Conservation (phyloP, 2,888 invertebrate genomes). For the Prionchulus punctatus region DNA sequence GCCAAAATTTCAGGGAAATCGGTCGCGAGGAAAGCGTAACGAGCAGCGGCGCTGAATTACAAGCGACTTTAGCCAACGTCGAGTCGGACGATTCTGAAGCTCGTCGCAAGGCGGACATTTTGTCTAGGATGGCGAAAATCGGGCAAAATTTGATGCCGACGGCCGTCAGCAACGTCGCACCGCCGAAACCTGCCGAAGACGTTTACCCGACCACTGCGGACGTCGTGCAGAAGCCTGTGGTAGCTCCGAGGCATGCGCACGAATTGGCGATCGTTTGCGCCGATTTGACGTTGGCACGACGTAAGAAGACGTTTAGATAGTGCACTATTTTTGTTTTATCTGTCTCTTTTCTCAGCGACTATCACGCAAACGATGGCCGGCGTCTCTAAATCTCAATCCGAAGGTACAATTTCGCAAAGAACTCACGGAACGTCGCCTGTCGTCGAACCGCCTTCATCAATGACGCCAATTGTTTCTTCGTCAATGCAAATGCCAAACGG, state of each 20-base stretch:
- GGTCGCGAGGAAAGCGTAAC: background rate
- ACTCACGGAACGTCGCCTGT: background rate
- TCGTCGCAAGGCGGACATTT: background rate
- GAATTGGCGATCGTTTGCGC: background rate
- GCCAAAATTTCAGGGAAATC: background rate
- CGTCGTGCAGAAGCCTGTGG: background rate
- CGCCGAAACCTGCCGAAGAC: too few species aligned
- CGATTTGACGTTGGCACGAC: background rate
- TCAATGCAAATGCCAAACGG: background rate
- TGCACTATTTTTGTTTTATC: too few species aligned
- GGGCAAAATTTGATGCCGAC: background rate
- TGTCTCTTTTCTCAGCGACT: background rate
- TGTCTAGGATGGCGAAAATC: background rate
- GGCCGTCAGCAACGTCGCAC: too few species aligned
- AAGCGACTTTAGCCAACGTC: too few species aligned
- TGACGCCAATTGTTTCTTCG: background rate
- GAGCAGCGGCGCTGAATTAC: too few species aligned
- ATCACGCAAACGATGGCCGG: background rate
- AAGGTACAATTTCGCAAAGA: background rate
- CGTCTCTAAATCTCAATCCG: background rate
- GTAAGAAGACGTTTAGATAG: background rate
- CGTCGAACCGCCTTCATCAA: background rate
- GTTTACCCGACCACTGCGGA: background rate
- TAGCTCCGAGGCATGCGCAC: background rate
- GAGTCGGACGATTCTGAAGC: background rate